A percentile compares a stretch with the other conserved stretches of the same genome.
Evolutionary conservation across 2,888 invertebrate genomes (phyloP).

Genomic region (Dimorphilus gyrociliatus): DNA sequence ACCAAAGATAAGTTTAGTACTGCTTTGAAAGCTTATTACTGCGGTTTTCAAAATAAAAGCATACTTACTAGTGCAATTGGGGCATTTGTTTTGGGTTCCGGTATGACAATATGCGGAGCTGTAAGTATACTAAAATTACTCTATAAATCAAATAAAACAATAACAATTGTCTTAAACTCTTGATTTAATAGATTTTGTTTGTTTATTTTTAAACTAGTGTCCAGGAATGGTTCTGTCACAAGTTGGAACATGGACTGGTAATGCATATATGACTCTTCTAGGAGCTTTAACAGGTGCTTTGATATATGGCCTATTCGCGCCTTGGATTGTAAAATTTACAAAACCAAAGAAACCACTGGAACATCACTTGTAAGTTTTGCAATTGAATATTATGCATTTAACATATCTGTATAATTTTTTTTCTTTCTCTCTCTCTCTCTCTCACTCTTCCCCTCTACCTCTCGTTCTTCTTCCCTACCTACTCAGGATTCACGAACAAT

Average conservation of each 20-base stretch:
- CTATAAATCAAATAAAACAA: not conserved
- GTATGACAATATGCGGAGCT: constrained; percentile 25
- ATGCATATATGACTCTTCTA: constrained; percentile 21
- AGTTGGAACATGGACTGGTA: constrained; percentile 22
- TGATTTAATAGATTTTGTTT: not conserved
- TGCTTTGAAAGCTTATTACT: constrained; percentile 12
- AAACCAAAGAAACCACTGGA: constrained; percentile 14
- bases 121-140: constrained; percentile 18
- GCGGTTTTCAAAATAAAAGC: constrained; percentile 16
- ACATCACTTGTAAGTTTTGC: constrained; percentile 16
- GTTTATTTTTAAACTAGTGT: constrained; percentile 22
- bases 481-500: constrained; percentile 14
- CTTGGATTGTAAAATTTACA: constrained; percentile 12
- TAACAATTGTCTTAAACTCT: not conserved
- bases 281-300: constrained; percentile 22
- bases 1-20: constrained; percentile 12
- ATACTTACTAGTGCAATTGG: constrained; percentile 17
- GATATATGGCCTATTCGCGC: constrained; percentile 19
- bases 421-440: not conserved
- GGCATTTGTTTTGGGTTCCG: constrained; percentile 18
- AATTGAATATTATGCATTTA: not conserved
- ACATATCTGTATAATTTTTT: not conserved
- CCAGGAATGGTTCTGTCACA: constrained; percentile 28
- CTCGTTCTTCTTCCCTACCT: not conserved
- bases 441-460: not conserved